Conservation (phyloP, 2,113 vertebrate species). For the Xenotilapia leptura region DNA sequence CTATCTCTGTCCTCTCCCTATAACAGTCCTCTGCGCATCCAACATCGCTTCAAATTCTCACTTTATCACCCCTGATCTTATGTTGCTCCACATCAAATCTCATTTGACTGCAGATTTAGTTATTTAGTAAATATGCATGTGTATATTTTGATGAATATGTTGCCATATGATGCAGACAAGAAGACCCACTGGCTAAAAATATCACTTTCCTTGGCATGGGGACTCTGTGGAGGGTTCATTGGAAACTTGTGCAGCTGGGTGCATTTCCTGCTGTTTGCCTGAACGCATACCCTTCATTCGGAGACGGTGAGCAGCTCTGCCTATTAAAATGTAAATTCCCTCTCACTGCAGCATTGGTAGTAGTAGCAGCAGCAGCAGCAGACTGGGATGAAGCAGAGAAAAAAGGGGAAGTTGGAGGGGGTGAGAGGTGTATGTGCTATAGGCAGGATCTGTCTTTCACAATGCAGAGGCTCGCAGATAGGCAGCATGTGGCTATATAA, state of each 20-base stretch:
- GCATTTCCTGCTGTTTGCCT: slow-evolving; percentile 73
- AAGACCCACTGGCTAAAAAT: slow-evolving; percentile 45
- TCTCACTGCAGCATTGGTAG: slow-evolving; percentile 54
- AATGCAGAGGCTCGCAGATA: slow-evolving; percentile 23
- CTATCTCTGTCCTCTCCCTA: background rate
- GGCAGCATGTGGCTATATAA: slow-evolving; percentile 42
- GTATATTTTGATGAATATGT: slow-evolving; percentile 3
- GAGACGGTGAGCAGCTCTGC: slow-evolving; percentile 70
- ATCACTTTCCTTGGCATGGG: slow-evolving; percentile 56
- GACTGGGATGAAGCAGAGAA: slow-evolving; percentile 57
- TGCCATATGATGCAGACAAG: slow-evolving; percentile 11
- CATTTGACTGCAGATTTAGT: background rate
- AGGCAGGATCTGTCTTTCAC: slow-evolving; percentile 49
- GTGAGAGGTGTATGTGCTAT: slow-evolving; percentile 40
- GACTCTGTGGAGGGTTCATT: slow-evolving; percentile 72
- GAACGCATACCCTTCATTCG: slow-evolving; percentile 71
- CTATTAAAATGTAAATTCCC: slow-evolving; percentile 84
- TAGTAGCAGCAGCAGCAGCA: slow-evolving; percentile 47
- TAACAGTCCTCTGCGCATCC: slow-evolving; percentile 3
- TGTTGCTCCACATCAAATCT: slow-evolving; percentile 2
- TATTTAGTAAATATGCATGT: slow-evolving; percentile 7
- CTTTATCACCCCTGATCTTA: slow-evolving; percentile 7
- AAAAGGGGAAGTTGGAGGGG: slow-evolving; percentile 33
- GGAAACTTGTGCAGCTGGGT: slow-evolving; percentile 72
- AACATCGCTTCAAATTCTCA: background rate